Evolutionary conservation across 2,888 invertebrate genomes (phyloP).

Genomic region (Ennomos erosarius): DNA sequence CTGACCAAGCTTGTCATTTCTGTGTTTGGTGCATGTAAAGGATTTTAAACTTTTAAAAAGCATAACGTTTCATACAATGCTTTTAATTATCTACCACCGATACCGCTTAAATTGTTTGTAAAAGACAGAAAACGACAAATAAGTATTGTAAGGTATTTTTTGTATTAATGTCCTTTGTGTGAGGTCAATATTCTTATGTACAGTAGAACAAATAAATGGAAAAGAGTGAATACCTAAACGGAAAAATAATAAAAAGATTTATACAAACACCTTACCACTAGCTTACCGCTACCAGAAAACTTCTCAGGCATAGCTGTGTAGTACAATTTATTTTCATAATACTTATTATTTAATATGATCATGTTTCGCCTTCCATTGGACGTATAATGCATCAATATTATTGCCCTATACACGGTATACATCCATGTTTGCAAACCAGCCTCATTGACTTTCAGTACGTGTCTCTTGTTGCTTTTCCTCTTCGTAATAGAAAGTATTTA

Average conservation of each 20-base stretch:
- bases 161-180: too few species aligned
- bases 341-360: slow-evolving; percentile 8
- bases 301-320: not conserved
- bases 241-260: too few species aligned
- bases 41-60: too few species aligned
- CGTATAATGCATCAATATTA: slow-evolving; percentile 14
- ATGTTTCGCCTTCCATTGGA: slow-evolving; percentile 12
- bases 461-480: slow-evolving; percentile 14
- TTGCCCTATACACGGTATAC: slow-evolving; percentile 3
- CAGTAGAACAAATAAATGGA: slow-evolving; percentile 1
- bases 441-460: slow-evolving; percentile 17
- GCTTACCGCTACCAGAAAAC: not conserved
- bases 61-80: too few species aligned
- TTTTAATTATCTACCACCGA: too few species aligned
- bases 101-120: too few species aligned
- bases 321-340: slow-evolving; percentile 6
- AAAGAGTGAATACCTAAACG: not conserved
- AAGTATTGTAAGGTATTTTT: too few species aligned
- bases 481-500: slow-evolving; percentile 16
- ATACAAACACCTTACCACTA: too few species aligned
- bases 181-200: too few species aligned
- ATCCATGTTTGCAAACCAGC: slow-evolving; percentile 17
- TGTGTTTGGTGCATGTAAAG: too few species aligned
- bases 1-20: not conserved
- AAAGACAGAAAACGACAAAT: too few species aligned